phyloP scores from a whole-genome alignment of 1,140 invertebrate genomes.

The Rhynchophorus ferrugineus region DNA sequence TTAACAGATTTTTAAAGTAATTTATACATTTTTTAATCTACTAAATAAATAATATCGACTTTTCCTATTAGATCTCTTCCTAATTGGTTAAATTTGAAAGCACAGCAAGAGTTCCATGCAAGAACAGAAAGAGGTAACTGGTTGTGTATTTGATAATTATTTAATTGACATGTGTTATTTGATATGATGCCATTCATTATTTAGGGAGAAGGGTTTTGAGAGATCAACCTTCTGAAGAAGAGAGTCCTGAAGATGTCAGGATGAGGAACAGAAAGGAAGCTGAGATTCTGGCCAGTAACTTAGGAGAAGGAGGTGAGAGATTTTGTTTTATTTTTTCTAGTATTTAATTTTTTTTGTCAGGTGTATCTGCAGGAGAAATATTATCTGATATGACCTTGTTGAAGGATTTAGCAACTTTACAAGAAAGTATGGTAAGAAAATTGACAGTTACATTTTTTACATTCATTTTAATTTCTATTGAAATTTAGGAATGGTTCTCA shows the following conservation, averaged over 20 bases:
- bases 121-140: slow-evolving; percentile 28
- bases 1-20: slow-evolving; percentile 79
- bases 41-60: neutral
- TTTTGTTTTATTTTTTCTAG: slow-evolving; percentile 54
- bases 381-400: slow-evolving; percentile 57
- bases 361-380: slow-evolving; percentile 25
- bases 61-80: slow-evolving; percentile 59
- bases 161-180: neutral
- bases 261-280: slow-evolving; percentile 81
- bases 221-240: slow-evolving; percentile 54
- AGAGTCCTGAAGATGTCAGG: slow-evolving; percentile 69
- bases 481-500: slow-evolving; percentile 61
- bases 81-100: slow-evolving; percentile 73
- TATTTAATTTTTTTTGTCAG: neutral
- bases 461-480: too few relatives aligned
- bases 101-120: slow-evolving; percentile 40
- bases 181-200: neutral
- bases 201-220: slow-evolving; percentile 35
- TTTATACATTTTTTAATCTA: slow-evolving; percentile 10
- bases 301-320: slow-evolving; percentile 79
- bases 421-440: slow-evolving; percentile 86
- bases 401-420: slow-evolving; percentile 75
- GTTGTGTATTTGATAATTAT: neutral
- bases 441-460: too few relatives aligned
- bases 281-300: slow-evolving; percentile 81